These are phyloP conservation scores for Paracanthobrama guichenoti DNA, from an alignment of 2,113 vertebrate genomes.

Conservation along the genomic window DNA sequence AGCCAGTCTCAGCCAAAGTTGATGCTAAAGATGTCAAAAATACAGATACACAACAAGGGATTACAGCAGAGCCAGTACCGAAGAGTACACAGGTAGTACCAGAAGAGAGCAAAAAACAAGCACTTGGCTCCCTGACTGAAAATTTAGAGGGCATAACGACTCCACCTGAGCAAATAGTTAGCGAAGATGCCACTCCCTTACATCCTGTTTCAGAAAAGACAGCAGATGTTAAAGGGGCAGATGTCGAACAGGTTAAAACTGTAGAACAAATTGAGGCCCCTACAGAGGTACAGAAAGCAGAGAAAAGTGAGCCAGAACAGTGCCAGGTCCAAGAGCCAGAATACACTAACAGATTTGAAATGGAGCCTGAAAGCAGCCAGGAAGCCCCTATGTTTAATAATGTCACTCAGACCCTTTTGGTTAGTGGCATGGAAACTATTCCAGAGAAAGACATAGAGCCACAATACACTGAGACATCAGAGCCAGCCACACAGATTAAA, in stretches of 20 bases:
- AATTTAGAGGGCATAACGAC: slow-evolving; percentile 59
- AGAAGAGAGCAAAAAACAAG: slow-evolving; percentile 44
- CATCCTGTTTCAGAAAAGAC: slow-evolving; percentile 67
- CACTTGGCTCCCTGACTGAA: slow-evolving; percentile 40
- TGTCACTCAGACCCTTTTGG: not conserved
- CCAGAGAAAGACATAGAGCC: slow-evolving; percentile 32
- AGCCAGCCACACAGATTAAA: slow-evolving; percentile 39
- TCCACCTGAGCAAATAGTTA: slow-evolving; percentile 46
- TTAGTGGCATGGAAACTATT: slow-evolving; percentile 2
- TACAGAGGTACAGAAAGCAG: not conserved
- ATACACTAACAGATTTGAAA: not conserved
- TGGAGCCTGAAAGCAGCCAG: not conserved
- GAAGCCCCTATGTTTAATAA: slow-evolving; percentile 34
- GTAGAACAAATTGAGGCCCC: slow-evolving; percentile 7
- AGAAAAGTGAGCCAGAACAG: slow-evolving; percentile 16
- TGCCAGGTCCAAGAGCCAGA: slow-evolving; percentile 1
- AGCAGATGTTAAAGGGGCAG: slow-evolving; percentile 52
- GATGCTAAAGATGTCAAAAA: slow-evolving; percentile 42
- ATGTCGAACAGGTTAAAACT: slow-evolving; percentile 36
- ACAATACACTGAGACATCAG: slow-evolving; percentile 38
- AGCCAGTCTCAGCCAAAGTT: slow-evolving; percentile 60
- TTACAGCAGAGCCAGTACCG: slow-evolving; percentile 58
- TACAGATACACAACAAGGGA: slow-evolving; percentile 55
- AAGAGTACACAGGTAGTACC: slow-evolving; percentile 70
- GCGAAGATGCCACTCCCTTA: slow-evolving; percentile 50